phyloP scores from a whole-genome alignment of 2,888 invertebrate genomes.

The Malacosoma neustria region DNA sequence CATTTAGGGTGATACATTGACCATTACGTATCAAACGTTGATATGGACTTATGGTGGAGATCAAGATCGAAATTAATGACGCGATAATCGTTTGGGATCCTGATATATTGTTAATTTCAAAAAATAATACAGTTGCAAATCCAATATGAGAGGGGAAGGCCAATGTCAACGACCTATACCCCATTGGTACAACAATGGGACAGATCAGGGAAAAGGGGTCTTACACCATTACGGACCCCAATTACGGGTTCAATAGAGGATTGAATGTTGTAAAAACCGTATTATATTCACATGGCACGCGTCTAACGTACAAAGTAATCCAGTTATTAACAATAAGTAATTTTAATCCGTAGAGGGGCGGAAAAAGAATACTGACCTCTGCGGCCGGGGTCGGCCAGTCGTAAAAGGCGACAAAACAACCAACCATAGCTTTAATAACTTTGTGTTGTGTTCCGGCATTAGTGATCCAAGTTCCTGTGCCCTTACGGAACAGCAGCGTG shows the following conservation, averaged over 20 bases:
- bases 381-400: no score
- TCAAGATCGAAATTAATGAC: slow-evolving; percentile 26
- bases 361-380: no score
- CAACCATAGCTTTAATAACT: no score
- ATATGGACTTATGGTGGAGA: slow-evolving; percentile 23
- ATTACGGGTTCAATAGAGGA: slow-evolving; percentile 54
- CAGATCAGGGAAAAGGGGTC: slow-evolving; percentile 56
- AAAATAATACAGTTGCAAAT: slow-evolving; percentile 61
- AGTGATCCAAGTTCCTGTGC: no score
- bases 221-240: slow-evolving; percentile 53
- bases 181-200: slow-evolving; percentile 58
- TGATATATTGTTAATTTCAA: slow-evolving; percentile 58
- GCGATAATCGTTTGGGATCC: slow-evolving; percentile 34
- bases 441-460: no score
- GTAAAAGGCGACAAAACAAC: no score
- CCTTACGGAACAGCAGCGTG: no score
- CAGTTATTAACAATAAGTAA: slow-evolving; percentile 19
- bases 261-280: slow-evolving; percentile 40
- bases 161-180: slow-evolving; percentile 69
- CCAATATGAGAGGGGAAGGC: slow-evolving; percentile 51
- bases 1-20: neutral
- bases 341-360: no score
- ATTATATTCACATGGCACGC: slow-evolving; percentile 36
- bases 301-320: slow-evolving; percentile 26
- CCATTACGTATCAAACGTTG: slow-evolving; percentile 21